Conservation (phyloP, 2,113 vertebrate genomes). For the Xerus inauris region DNA sequence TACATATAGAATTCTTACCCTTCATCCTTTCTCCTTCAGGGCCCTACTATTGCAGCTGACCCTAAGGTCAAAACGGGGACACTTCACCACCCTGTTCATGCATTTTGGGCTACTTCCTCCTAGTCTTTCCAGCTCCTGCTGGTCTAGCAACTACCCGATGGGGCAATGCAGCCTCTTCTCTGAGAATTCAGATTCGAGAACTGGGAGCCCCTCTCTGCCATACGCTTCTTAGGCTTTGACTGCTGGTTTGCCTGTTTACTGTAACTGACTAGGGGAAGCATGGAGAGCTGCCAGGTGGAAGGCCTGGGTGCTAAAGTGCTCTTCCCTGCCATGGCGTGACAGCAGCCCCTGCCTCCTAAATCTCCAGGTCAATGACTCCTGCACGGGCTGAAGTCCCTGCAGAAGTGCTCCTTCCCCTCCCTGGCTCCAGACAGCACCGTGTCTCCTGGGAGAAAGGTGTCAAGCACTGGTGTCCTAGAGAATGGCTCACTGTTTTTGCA, state of each 20-base stretch:
- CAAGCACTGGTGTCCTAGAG: not conserved
- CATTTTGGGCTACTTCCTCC: not conserved
- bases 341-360: rapidly evolving
- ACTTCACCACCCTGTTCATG: not conserved
- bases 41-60: not conserved
- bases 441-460: not conserved
- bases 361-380: not conserved
- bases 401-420: too few relatives aligned
- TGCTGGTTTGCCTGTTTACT: not conserved
- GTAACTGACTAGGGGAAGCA: not conserved
- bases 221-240: not conserved
- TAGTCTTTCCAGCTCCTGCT: not conserved
- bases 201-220: not conserved
- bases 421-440: not conserved
- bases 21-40: not conserved
- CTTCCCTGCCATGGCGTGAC: not conserved
- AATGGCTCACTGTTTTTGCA: too few relatives aligned
- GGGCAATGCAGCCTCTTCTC: not conserved
- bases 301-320: not conserved
- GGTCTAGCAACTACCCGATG: not conserved
- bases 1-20: not conserved
- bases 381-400: too few relatives aligned
- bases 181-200: not conserved
- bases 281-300: too few relatives aligned
- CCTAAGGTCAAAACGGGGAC: too few relatives aligned